Percentiles rank a stretch among this genome's conserved stretches.
These are phyloP conservation scores for Sigmodon hispidus DNA, from an alignment of 2,113 vertebrate species.

Conservation along the genomic window DNA sequence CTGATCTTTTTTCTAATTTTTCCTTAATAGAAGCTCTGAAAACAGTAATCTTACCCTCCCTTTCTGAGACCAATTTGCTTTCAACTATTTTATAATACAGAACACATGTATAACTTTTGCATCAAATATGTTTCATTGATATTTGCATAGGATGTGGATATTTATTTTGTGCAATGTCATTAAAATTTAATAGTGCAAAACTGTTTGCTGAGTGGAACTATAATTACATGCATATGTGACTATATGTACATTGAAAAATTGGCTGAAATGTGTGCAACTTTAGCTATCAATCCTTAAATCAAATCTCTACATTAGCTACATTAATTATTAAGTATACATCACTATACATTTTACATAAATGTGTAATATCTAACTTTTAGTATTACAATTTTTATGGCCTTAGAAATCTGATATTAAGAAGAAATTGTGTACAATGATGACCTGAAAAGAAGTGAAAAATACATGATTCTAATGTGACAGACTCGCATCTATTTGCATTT, in stretches of 20 bases:
- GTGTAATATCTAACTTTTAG: neutral
- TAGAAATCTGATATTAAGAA: constrained; percentile 3
- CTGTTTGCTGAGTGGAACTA: constrained; percentile 38
- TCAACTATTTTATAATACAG: neutral
- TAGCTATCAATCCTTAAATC: constrained; percentile 27
- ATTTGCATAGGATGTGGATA: constrained; percentile 12
- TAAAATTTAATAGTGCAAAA: constrained; percentile 42
- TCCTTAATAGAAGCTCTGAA: constrained; percentile 2
- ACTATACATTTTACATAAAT: neutral
- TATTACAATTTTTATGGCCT: neutral
- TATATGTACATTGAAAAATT: neutral
- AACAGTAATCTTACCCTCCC: constrained; percentile 2
- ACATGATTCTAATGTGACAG: no score
- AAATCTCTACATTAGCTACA: neutral
- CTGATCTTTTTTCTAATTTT: neutral
- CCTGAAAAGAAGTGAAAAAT: neutral
- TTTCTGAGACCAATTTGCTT: constrained; percentile 18
- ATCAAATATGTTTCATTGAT: constrained; percentile 15
- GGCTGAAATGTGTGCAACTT: neutral
- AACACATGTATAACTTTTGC: neutral
- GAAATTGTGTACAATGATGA: neutral
- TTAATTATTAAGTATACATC: constrained; percentile 13
- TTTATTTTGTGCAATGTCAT: constrained; percentile 6
- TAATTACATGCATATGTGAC: neutral
- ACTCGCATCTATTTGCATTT: no score